These are phyloP conservation scores for Chaetorhynchus papuensis DNA, from an alignment of 2,113 vertebrate species.

Conservation along the genomic window DNA sequence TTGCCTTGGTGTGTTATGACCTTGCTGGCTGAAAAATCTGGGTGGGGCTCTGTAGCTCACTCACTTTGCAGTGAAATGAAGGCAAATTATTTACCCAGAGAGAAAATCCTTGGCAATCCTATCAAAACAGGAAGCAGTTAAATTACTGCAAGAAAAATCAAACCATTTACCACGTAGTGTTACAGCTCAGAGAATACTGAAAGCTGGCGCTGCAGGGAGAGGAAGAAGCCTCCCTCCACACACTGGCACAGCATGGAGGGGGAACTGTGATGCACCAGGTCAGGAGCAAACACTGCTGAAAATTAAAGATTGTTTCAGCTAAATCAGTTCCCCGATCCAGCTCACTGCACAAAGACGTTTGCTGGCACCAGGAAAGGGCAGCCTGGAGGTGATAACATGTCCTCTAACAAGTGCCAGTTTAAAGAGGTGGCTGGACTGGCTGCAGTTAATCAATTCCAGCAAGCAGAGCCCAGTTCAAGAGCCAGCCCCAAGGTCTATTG, in stretches of 20 bases:
- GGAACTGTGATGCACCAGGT: neutral
- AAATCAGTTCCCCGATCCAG: neutral
- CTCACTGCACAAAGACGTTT: neutral
- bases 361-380: neutral
- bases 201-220: neutral
- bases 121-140: neutral
- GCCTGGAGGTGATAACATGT: neutral
- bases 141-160: neutral
- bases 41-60: neutral
- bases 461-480: neutral
- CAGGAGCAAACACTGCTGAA: neutral
- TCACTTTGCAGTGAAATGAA: neutral
- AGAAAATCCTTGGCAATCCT: neutral
- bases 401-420: neutral
- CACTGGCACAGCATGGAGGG: neutral
- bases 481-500: neutral
- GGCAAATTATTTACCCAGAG: neutral
- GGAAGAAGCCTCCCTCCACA: neutral
- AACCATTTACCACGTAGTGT: rapidly evolving
- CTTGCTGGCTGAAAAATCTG: neutral
- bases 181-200: neutral
- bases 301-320: neutral
- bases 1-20: neutral
- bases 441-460: neutral
- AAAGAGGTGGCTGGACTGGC: neutral